These are phyloP conservation scores for Meandrusa payeni DNA, from an alignment of 2,888 invertebrate genomes.

Conservation along the genomic window DNA sequence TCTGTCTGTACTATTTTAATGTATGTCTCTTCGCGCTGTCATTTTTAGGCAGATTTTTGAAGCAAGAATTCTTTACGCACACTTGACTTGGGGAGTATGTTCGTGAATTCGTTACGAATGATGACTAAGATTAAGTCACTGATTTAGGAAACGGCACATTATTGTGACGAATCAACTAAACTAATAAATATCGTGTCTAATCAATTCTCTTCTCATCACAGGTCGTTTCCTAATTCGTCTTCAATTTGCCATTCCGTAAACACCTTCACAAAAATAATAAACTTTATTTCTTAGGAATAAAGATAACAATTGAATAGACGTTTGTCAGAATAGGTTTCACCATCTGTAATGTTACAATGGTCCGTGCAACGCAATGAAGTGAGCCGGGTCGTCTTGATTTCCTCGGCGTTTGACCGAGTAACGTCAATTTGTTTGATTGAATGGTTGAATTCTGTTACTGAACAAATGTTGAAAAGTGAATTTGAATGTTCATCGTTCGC, in stretches of 20 bases:
- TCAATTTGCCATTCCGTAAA: neutral
- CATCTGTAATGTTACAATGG: neutral
- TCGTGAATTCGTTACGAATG: no score
- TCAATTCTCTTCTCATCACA: slow-evolving; percentile 54
- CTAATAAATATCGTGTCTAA: slow-evolving; percentile 41
- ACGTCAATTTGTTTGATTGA: slow-evolving; percentile 25
- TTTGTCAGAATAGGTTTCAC: neutral
- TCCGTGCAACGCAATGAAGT: slow-evolving; percentile 20
- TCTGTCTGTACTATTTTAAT: no score
- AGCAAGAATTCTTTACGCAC: no score
- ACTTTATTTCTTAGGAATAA: neutral
- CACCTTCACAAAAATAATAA: neutral
- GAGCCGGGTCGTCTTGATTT: slow-evolving; percentile 27
- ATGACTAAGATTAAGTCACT: no score
- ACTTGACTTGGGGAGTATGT: no score
- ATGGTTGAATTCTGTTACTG: slow-evolving; percentile 12
- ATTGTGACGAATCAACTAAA: slow-evolving; percentile 17
- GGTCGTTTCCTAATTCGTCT: slow-evolving; percentile 30
- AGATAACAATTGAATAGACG: slow-evolving; percentile 1
- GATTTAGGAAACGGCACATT: slow-evolving; percentile 5
- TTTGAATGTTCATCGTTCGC: slow-evolving; percentile 1
- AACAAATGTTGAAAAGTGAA: slow-evolving; percentile 7
- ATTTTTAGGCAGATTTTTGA: no score
- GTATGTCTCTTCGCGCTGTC: no score
- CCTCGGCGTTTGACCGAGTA: slow-evolving; percentile 24